These are phyloP conservation scores for Antheraea pernyi DNA, from an alignment of 1,140 invertebrate species.

Conservation along the genomic window DNA sequence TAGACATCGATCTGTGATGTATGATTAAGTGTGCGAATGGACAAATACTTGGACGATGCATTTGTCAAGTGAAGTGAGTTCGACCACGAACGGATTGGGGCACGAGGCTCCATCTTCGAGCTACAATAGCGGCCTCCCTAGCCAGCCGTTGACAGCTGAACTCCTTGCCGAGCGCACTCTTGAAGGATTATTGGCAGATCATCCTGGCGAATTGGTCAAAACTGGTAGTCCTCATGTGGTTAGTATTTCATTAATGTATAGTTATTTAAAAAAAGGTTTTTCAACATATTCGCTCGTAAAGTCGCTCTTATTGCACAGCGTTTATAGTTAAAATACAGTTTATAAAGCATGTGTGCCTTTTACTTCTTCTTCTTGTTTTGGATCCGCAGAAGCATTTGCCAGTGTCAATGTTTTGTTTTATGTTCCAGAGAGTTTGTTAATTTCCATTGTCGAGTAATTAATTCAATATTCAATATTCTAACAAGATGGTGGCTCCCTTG, in stretches of 20 bases:
- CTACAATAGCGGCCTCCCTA: slow-evolving; percentile 66
- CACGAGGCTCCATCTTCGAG: slow-evolving; percentile 70
- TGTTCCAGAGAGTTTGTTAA: no score
- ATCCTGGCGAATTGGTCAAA: slow-evolving; percentile 94
- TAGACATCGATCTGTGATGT: slow-evolving; percentile 27
- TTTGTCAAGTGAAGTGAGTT: slow-evolving; percentile 85
- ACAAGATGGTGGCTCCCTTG: no score
- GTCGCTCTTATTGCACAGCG: no score
- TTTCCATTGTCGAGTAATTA: no score
- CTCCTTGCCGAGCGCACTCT: slow-evolving; percentile 90
- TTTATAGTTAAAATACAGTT: no score
- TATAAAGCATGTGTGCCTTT: no score
- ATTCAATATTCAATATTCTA: no score
- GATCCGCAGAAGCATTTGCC: no score
- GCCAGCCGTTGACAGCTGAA: slow-evolving; percentile 87
- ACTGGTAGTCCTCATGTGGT: slow-evolving; percentile 96
- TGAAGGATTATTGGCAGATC: slow-evolving; percentile 90
- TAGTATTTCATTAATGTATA: slow-evolving; percentile 33
- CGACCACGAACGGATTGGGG: slow-evolving; percentile 81
- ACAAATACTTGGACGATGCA: slow-evolving; percentile 78
- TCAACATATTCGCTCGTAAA: no score
- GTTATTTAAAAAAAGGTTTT: neutral
- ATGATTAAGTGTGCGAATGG: slow-evolving; percentile 38
- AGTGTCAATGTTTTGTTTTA: no score
- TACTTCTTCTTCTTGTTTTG: no score